A percentile compares a stretch with the other conserved stretches of the same genome.
Conservation (phyloP, 2,797 vertebrate species). For the Ptychobarbus kaznakovi region DNA sequence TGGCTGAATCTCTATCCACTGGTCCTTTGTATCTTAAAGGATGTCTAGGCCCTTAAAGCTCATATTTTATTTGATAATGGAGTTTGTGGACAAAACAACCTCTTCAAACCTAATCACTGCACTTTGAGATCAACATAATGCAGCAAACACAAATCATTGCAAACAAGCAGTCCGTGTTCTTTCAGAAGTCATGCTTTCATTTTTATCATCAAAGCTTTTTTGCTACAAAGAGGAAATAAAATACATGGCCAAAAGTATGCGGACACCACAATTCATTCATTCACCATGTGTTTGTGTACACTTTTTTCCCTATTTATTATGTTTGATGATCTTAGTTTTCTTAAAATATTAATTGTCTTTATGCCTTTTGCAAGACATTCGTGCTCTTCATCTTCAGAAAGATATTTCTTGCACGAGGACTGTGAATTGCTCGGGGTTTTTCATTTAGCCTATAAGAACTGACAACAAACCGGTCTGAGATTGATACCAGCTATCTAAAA, state of each 20-base stretch:
- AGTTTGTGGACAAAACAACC: background rate
- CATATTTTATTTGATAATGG: slow-evolving; percentile 14
- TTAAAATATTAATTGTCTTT: background rate
- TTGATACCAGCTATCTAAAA: background rate
- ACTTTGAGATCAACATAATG: slow-evolving; percentile 20
- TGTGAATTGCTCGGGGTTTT: too few species aligned
- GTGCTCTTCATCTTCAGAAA: background rate
- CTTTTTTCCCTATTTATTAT: background rate
- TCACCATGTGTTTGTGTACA: background rate
- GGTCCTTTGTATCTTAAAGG: slow-evolving; percentile 7
- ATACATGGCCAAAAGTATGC: background rate
- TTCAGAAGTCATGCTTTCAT: background rate
- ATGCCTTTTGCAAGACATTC: too few species aligned
- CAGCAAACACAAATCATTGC: slow-evolving; percentile 25
- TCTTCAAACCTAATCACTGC: slow-evolving; percentile 22
- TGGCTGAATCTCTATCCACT: background rate
- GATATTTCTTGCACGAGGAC: background rate
- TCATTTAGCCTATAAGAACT: too few species aligned
- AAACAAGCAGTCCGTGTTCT: background rate
- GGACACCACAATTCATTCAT: background rate
- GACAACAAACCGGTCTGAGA: background rate
- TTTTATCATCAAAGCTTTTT: slow-evolving; percentile 1
- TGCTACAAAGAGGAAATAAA: background rate
- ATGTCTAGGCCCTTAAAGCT: slow-evolving; percentile 19
- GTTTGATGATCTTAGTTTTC: background rate